Percentiles rank a stretch among this genome's conserved stretches.
These are phyloP conservation scores for Drosophila sordidapex DNA, from an alignment of 2,888 invertebrate genomes.

Conservation along the genomic window DNA sequence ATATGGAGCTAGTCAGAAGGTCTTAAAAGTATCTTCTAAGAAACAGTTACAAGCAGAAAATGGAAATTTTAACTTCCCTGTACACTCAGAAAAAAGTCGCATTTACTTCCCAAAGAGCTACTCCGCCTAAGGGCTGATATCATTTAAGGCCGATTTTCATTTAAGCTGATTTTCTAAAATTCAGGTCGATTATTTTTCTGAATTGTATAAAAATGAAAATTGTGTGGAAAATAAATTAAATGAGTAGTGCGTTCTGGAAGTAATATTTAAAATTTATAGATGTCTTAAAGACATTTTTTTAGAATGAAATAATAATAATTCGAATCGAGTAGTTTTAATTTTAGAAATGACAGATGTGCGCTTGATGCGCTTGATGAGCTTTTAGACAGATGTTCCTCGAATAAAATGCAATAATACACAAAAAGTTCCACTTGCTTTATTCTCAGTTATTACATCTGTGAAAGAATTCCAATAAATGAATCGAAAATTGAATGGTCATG, in stretches of 20 bases:
- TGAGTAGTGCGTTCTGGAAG: too few relatives aligned
- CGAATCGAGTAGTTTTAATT: too few relatives aligned
- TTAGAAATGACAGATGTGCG: neutral
- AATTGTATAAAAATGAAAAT: too few relatives aligned
- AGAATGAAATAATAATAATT: neutral
- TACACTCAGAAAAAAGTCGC: too few relatives aligned
- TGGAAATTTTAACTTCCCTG: neutral
- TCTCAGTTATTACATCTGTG: too few relatives aligned
- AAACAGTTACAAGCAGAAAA: neutral
- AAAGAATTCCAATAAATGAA: neutral
- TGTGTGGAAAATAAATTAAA: too few relatives aligned
- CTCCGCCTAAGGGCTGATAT: too few relatives aligned
- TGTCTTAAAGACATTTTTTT: neutral
- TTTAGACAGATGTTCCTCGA: neutral
- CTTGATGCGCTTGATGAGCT: neutral
- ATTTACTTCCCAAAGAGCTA: too few relatives aligned
- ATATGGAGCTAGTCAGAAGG: neutral
- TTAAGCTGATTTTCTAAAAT: too few relatives aligned
- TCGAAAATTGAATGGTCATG: neutral
- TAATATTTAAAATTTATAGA: neutral
- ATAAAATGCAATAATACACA: neutral
- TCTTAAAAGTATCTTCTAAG: neutral
- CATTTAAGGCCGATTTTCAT: too few relatives aligned
- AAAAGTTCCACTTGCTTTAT: constrained; percentile 4
- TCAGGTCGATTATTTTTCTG: neutral